These are phyloP conservation scores for Argopecten irradians DNA, from an alignment of 1,140 invertebrate genomes.

Conservation along the genomic window DNA sequence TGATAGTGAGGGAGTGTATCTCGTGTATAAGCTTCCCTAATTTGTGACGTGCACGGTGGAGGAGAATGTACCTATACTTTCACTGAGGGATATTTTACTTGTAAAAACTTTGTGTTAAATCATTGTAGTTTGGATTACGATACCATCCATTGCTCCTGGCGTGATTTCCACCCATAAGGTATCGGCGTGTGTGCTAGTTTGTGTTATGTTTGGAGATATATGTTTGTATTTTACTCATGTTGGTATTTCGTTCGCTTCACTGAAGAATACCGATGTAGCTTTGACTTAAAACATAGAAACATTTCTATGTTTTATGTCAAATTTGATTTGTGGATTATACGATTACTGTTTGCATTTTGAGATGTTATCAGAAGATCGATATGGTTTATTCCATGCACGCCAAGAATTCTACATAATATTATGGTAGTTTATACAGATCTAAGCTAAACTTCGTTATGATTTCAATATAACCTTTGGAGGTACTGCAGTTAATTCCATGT, in stretches of 20 bases:
- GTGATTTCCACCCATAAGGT: background rate
- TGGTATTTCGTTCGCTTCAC: background rate
- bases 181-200: background rate
- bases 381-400: no score
- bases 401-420: no score
- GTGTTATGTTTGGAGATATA: background rate
- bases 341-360: no score
- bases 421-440: no score
- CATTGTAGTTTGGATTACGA: constrained; percentile 1
- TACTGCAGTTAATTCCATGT: no score
- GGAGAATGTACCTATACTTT: background rate
- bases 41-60: background rate
- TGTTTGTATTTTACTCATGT: constrained; percentile 7
- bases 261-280: constrained; percentile 16
- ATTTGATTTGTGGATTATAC: no score
- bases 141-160: background rate
- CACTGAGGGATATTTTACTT: constrained; percentile 5
- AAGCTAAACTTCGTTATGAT: no score
- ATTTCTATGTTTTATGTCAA: no score
- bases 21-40: background rate
- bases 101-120: background rate
- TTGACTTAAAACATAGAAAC: no score
- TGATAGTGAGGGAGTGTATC: background rate
- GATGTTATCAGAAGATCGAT: no score
- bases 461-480: no score